A percentile compares a stretch with the other conserved stretches of the same genome.
Evolutionary conservation across 2,113 vertebrate genomes (phyloP).

Genomic region (Potamarius usumacintae): DNA sequence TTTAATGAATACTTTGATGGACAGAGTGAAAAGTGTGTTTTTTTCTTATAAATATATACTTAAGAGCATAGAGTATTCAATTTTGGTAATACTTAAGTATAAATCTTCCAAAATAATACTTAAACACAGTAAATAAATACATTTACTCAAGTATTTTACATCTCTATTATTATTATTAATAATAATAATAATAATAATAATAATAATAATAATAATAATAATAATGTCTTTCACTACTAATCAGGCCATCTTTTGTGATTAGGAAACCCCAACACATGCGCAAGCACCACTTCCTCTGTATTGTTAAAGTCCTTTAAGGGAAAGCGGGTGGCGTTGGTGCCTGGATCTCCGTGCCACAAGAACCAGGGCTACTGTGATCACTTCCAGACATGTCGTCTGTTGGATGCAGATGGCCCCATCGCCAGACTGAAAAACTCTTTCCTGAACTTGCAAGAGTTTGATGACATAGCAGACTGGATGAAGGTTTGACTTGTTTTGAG

Average conservation of each 20-base stretch:
- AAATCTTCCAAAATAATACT: not conserved
- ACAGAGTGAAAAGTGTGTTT: not conserved
- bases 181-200: not conserved
- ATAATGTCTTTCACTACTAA: constrained; percentile 8
- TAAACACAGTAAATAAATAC: not conserved
- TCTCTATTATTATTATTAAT: not conserved
- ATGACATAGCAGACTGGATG: constrained; percentile 74
- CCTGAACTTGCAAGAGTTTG: constrained; percentile 67
- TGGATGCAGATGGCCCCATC: constrained; percentile 76
- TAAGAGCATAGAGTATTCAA: not conserved
- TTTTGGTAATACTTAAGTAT: not conserved
- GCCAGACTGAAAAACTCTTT: constrained; percentile 77
- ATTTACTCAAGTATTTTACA: not conserved
- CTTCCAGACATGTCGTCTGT: constrained; percentile 72
- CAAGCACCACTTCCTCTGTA: constrained; percentile 72
- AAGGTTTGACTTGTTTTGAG: constrained; percentile 61
- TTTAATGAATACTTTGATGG: not conserved
- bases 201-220: not conserved
- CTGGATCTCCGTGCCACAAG: constrained; percentile 69
- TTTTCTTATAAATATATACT: not conserved
- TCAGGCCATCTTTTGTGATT: constrained; percentile 3
- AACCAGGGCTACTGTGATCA: constrained; percentile 77
- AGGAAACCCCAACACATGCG: constrained; percentile 70
- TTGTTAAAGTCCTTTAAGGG: constrained; percentile 65
- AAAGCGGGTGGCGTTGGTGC: constrained; percentile 58